Evolutionary conservation across 30 jellyfish, hydroid and myxozoan genomes (phyloP), one percentile per base, ranked within the genome.

Genomic region (Turritopsis dohrnii): DNA sequence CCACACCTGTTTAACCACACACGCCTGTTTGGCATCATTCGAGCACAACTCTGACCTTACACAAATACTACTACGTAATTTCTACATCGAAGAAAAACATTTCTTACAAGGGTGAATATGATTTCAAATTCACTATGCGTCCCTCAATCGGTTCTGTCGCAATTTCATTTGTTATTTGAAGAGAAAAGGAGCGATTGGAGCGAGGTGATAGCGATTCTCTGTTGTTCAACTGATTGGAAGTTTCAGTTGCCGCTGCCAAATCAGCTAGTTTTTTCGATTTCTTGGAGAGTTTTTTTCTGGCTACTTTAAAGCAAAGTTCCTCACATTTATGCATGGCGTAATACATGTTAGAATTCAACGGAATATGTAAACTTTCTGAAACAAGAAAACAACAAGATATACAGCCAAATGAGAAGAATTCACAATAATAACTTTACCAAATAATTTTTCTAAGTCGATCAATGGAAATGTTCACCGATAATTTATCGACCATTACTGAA

Each of bases 291-390:
- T 74, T 74, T 29, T 74, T 74, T 71, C 41, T 74, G 83, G 83
- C 24, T 13, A 89, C 80, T 52, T 80, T 84, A 79, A 89, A 89
- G 66, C 85, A 83, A 52, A 81, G 79, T n/a, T 76, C 94, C 8
- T 77, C 88, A 77, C 79, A 82, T 65, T 89, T 89, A 65, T 89
- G 82, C 71, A 89, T 88, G 17, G 96, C 96, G 76, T 84, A 89
- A 75, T 76, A 81, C 28, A 89, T 77, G 80, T 89, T 89, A 76
- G 96, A 83, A 86, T 82, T 84, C 80, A 79, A 82, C 17, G 96
- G 96, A 1, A 89, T 83, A 30, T 89, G 89, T 18, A 89, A 88
- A 60, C 86, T 90, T 30, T 89, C 96, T 89, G 87, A 53, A 84
- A 84, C 74, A 0, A 54, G 27, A 66, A 84, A 66, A 1, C 24